A percentile compares a stretch with the other conserved stretches of the same genome.
Conservation (phyloP, 2,888 invertebrate genomes). For the Microchrysa polita region DNA sequence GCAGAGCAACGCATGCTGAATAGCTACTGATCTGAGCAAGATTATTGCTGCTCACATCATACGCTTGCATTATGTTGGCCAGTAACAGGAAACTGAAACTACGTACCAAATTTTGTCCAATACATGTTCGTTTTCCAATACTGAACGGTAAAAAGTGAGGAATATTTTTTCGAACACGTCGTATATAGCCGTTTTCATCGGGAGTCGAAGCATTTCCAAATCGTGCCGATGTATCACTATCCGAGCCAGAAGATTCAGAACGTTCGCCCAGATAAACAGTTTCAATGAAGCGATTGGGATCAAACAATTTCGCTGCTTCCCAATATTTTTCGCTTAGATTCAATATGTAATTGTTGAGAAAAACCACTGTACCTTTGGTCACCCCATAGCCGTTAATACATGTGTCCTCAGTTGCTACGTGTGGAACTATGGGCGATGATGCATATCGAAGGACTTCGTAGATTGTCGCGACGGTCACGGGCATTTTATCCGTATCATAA, state of each 20-base stretch:
- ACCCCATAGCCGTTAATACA: slow-evolving; percentile 77
- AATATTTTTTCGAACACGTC: slow-evolving; percentile 65
- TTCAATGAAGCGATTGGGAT: slow-evolving; percentile 79
- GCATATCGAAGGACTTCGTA: slow-evolving; percentile 81
- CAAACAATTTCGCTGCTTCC: slow-evolving; percentile 76
- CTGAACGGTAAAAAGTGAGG: slow-evolving; percentile 83
- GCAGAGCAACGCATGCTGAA: slow-evolving; percentile 76
- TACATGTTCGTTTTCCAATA: slow-evolving; percentile 81
- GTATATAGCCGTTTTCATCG: slow-evolving; percentile 4
- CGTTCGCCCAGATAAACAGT: slow-evolving; percentile 41
- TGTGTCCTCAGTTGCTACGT: slow-evolving; percentile 82
- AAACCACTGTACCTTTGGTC: slow-evolving; percentile 80
- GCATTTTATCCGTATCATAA: slow-evolving; percentile 73
- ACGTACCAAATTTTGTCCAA: slow-evolving; percentile 81
- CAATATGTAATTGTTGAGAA: slow-evolving; percentile 84
- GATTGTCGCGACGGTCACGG: slow-evolving; percentile 84
- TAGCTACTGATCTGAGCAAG: slow-evolving; percentile 67
- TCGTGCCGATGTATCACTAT: too few relatives aligned
- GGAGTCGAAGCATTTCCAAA: too few relatives aligned
- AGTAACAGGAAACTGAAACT: slow-evolving; percentile 77
- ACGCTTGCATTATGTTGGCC: slow-evolving; percentile 76
- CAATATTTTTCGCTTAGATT: slow-evolving; percentile 80
- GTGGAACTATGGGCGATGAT: slow-evolving; percentile 90
- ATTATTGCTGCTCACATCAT: slow-evolving; percentile 70
- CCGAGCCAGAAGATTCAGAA: too few relatives aligned